These are phyloP conservation scores for Heliconius melpomene DNA, from an alignment of 1,140 invertebrate genomes.

Conservation along the genomic window DNA sequence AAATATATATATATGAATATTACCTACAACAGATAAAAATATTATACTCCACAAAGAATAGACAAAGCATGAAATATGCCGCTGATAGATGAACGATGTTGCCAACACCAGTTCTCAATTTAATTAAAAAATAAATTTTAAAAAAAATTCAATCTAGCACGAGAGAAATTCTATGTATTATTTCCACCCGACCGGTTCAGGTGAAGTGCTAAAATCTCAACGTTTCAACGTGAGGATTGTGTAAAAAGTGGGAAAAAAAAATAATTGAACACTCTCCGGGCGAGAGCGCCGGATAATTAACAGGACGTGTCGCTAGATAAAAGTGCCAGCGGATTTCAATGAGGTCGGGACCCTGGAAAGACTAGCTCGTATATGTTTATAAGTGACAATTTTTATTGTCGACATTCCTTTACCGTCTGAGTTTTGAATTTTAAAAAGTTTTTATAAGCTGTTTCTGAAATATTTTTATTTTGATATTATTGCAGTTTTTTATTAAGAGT, in stretches of 20 bases:
- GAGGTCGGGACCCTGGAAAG: conserved; percentile 40
- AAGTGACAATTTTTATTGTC: conserved; percentile 25
- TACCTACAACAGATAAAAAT: background rate
- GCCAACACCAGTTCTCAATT: conserved; percentile 63
- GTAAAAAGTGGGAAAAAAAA: conserved; percentile 69
- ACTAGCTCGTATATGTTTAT: conserved; percentile 29
- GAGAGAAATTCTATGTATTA: conserved; percentile 64
- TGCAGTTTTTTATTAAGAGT: background rate
- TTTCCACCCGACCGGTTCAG: conserved; percentile 71
- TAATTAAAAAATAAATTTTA: conserved; percentile 61
- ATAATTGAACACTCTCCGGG: conserved; percentile 75
- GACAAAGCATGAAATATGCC: conserved; percentile 36
- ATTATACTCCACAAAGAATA: background rate
- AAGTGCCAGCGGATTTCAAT: conserved; percentile 73
- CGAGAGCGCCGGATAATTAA: conserved; percentile 77
- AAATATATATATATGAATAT: background rate
- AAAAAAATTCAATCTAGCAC: conserved; percentile 53
- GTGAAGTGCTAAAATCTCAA: conserved; percentile 79
- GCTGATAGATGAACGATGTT: conserved; percentile 48
- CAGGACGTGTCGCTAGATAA: conserved; percentile 77
- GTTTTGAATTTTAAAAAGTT: background rate
- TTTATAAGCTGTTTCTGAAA: background rate
- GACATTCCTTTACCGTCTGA: background rate
- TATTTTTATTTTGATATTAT: background rate
- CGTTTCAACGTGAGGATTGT: conserved; percentile 70